Evolutionary conservation across 2,888 invertebrate genomes (phyloP), one percentile per base, ranked within the genome.

Genomic region (Brenthis ino): DNA sequence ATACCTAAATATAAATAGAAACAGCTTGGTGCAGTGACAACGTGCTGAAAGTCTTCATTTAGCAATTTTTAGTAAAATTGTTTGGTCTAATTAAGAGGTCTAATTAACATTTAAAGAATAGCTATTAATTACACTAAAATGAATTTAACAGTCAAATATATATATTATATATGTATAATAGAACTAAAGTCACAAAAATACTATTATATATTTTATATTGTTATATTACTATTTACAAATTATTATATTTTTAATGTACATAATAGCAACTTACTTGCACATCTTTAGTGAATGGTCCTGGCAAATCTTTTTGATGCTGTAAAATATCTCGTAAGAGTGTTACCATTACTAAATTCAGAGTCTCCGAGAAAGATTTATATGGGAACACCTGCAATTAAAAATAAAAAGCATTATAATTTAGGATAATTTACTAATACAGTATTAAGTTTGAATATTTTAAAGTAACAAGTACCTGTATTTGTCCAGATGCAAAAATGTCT

Each of bases 291-390:
- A 99, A 99, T 0, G 97, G 96, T 5, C 95, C 94, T 0, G 98
- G 98, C 69, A 99, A 90, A 86, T 98, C 98, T 85, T 96, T 96
- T 82, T 98, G 98, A 82, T 97, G 96, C 80, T 98, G 97, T 70
- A 99, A 88, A 65, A 99, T 89, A 85, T 99, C 99, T 72, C 98
- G 93, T 70, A 99, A 89, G 64, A 99, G 88, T 0, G 98, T 97
- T 0, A 99, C 97, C 94, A 98, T 95, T 0, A 98, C 98, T 67
- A 99, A 92, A 85, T 98, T 98, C 67, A 99, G 93, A 0, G 98
- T 98, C 88, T 99, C 99, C 70, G 98, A 98, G 83, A 99, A 98
- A 0, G 97, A 97, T 82, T 97, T 97, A 88, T 99, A 99, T 0
- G 98, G 98, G 83, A 98, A 99, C 61, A 96, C 95, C 87, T 96